Percentiles rank a stretch among this genome's conserved stretches.
Evolutionary conservation across 1,140 invertebrate genomes (phyloP).

Genomic region (Drosophila erecta): DNA sequence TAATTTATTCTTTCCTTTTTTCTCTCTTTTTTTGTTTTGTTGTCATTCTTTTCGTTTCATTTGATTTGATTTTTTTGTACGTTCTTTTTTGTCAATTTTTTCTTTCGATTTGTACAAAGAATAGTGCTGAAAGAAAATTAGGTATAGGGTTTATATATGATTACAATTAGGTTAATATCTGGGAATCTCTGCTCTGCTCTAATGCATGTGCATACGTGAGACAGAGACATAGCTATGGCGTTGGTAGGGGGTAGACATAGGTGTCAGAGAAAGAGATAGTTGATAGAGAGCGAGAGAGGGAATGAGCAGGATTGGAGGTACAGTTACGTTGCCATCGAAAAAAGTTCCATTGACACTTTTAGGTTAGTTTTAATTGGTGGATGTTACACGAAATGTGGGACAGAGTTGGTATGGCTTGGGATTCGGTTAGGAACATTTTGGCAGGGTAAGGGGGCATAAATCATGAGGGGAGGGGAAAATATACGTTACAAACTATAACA

Average conservation of each 20-base stretch:
- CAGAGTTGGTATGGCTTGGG: neutral
- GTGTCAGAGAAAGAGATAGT: slow-evolving; percentile 38
- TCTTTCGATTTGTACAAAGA: slow-evolving; percentile 71
- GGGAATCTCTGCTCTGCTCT: slow-evolving; percentile 3
- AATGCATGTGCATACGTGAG: slow-evolving; percentile 14
- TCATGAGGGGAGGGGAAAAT: neutral
- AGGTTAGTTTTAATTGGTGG: slow-evolving; percentile 10
- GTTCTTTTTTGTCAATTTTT: slow-evolving; percentile 56
- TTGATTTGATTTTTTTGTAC: slow-evolving; percentile 42
- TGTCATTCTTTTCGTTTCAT: slow-evolving; percentile 40
- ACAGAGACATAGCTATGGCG: slow-evolving; percentile 7
- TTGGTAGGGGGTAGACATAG: neutral
- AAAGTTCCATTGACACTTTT: slow-evolving; percentile 5
- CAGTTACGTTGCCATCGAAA: slow-evolving; percentile 23
- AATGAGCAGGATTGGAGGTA: slow-evolving; percentile 1
- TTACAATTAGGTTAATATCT: slow-evolving; percentile 56
- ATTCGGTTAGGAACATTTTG: neutral
- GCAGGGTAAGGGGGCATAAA: slow-evolving; percentile 25
- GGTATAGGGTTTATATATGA: slow-evolving; percentile 36
- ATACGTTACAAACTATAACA: slow-evolving; percentile 63
- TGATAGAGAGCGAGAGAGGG: neutral
- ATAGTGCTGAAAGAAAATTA: slow-evolving; percentile 74
- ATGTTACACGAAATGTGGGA: neutral
- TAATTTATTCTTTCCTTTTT: slow-evolving; percentile 26
- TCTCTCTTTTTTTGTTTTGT: slow-evolving; percentile 1